Evolutionary conservation across 2,888 invertebrate genomes (phyloP).

Genomic region (Slavum lentiscoides): DNA sequence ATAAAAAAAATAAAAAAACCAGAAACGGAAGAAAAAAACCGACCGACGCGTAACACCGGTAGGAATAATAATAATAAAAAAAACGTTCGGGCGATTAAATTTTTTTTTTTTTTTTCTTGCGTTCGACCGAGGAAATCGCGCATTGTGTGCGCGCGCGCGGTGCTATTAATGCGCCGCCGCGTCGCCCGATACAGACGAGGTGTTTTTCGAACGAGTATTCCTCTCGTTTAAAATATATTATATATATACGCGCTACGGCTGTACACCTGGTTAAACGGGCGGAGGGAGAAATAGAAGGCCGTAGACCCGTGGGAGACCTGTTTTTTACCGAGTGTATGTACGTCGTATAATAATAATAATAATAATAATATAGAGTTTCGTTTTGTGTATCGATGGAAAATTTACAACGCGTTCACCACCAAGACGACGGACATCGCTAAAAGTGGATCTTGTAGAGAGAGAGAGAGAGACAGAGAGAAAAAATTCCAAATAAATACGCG

Average conservation of each 20-base stretch:
- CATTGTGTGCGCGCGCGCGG: not conserved
- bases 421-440: too few relatives aligned
- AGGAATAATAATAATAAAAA: not conserved
- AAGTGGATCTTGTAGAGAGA: too few relatives aligned
- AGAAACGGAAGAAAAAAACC: not conserved
- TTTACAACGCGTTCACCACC: too few relatives aligned
- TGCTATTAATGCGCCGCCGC: not conserved
- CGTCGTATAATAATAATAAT: too few relatives aligned
- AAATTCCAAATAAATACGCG: too few relatives aligned
- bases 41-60: not conserved
- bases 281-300: conserved; percentile 18
- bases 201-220: conserved; percentile 41
- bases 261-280: not conserved
- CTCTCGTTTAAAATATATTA: not conserved
- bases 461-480: too few relatives aligned
- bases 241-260: too few relatives aligned
- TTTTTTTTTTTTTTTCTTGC: conserved; percentile 7
- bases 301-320: conserved; percentile 37
- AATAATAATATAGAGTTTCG: conserved; percentile 2
- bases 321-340: conserved; percentile 6
- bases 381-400: conserved; percentile 7
- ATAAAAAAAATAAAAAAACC: not conserved
- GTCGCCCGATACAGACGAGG: not conserved
- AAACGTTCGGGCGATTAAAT: not conserved
- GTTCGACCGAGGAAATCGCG: not conserved